Base-by-base conservation (phyloP, 1,140 invertebrate genomes). In the Drosophila jambulina region DNA sequence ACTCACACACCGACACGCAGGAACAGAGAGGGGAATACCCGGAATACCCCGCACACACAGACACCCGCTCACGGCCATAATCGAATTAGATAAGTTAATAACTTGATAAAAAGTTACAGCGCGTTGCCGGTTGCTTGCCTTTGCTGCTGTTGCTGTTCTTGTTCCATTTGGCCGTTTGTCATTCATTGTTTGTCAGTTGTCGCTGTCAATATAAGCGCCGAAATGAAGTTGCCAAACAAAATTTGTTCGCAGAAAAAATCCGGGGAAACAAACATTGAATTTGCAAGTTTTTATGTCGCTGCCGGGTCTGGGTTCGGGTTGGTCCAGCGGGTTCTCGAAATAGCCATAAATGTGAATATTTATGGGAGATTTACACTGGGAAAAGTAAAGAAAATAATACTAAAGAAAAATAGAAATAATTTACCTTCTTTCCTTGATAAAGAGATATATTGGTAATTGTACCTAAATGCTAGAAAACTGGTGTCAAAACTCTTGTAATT, bases 21-120 rank as follows among this genome's bases (percentile, higher is more conserved):
- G 15, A 25, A 38, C 45, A 29, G 32, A 36, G 34, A 5, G 34
- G 34, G 9, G 25, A 19, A 43, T 19, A n/a, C 25, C 45, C 45
- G 17, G 23, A n/a, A n/a, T n/a, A 3, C 17, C 65, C 49, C 48
- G 17, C 21, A 48, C 42, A 63, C 45, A 56, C 48, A 34, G 71
- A 69, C 64, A 64, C 64, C 61, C 67, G 68, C 45, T 62, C 57
- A 42, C 29, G 69, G 56, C 78, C 85, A 91, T 90, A 90, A 90
- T 90, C 86, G 85, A 90, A 90, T 90, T 85, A 90, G 85, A 90
- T 90, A 90, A 90, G 86, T 90, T 90, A 90, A 90, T 90, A 90
- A 90, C 85, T 90, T 90, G 85, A 90, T 90, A 90, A 90, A 90
- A 90, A 90, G 85, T 88, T 88, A 85, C 78, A 74, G 59, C 81